Evolutionary conservation across 2,888 invertebrate species (phyloP).

Genomic region (Latheticus oryzae): DNA sequence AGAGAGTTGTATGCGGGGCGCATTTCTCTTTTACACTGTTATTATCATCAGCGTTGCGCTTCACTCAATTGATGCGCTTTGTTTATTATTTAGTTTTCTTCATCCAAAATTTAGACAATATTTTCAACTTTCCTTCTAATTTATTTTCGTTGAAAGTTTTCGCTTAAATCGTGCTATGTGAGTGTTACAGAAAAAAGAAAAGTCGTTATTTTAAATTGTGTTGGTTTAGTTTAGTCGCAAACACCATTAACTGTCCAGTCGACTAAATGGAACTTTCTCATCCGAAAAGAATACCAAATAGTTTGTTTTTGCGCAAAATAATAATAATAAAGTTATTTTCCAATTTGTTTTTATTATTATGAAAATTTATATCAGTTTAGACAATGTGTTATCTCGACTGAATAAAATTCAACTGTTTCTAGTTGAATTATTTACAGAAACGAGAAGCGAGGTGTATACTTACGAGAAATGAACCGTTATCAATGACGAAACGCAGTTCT

Average conservation of each 20-base stretch:
- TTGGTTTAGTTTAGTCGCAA: slow-evolving; percentile 29
- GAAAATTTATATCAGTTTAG: slow-evolving; percentile 11
- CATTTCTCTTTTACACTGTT: slow-evolving; percentile 24
- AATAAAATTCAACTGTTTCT: slow-evolving; percentile 30
- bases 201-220: slow-evolving; percentile 13
- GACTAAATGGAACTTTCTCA: slow-evolving; percentile 32
- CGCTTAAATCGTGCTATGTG: too few species aligned
- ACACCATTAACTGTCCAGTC: slow-evolving; percentile 27
- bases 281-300: slow-evolving; percentile 36
- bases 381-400: slow-evolving; percentile 19
- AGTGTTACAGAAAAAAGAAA: too few species aligned
- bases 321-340: slow-evolving; percentile 41
- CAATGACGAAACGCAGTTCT: slow-evolving; percentile 30
- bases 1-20: slow-evolving; percentile 26
- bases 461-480: slow-evolving; percentile 39
- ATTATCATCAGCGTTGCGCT: slow-evolving; percentile 2
- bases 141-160: too few species aligned
- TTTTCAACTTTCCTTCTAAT: too few species aligned
- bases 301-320: slow-evolving; percentile 46
- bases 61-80: slow-evolving; percentile 22
- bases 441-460: slow-evolving; percentile 19
- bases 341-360: too few species aligned
- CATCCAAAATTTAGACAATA: too few species aligned
- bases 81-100: slow-evolving; percentile 32
- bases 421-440: slow-evolving; percentile 36